phyloP scores from a whole-genome alignment of 2,888 invertebrate species.

The Chymomyza fuscimana region DNA sequence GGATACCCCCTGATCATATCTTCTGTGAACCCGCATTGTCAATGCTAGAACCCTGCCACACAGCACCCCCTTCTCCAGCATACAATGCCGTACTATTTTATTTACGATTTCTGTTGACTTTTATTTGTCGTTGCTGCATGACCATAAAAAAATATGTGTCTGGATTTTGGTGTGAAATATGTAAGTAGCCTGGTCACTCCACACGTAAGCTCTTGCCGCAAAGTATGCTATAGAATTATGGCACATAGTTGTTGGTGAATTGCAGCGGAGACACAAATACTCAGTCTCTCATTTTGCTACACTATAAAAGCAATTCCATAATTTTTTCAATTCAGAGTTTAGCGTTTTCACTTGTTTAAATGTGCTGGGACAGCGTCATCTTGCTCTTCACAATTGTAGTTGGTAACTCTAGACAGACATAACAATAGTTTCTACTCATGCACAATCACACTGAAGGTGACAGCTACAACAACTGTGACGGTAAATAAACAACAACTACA shows the following conservation, averaged over 20 bases:
- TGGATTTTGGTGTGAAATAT: neutral
- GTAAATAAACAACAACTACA: no score
- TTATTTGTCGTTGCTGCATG: neutral
- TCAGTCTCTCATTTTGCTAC: neutral
- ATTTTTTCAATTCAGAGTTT: neutral
- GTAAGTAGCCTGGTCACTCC: neutral
- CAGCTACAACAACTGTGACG: neutral
- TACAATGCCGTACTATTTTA: constrained; percentile 34
- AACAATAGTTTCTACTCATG: neutral
- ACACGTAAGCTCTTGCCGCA: neutral
- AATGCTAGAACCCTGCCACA: neutral
- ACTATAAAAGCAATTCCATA: neutral
- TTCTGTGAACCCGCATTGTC: neutral
- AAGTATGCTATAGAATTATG: neutral
- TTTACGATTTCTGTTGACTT: constrained; percentile 1
- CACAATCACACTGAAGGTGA: neutral
- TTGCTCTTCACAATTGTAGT: neutral
- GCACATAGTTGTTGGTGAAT: no score
- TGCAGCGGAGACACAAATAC: neutral
- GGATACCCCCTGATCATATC: neutral
- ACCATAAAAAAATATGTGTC: neutral
- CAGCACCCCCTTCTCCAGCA: neutral
- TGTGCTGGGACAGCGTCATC: neutral
- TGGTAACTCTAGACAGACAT: neutral
- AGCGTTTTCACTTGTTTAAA: neutral